phyloP scores from a whole-genome alignment of 2,888 invertebrate species.

The Blera fallax region DNA sequence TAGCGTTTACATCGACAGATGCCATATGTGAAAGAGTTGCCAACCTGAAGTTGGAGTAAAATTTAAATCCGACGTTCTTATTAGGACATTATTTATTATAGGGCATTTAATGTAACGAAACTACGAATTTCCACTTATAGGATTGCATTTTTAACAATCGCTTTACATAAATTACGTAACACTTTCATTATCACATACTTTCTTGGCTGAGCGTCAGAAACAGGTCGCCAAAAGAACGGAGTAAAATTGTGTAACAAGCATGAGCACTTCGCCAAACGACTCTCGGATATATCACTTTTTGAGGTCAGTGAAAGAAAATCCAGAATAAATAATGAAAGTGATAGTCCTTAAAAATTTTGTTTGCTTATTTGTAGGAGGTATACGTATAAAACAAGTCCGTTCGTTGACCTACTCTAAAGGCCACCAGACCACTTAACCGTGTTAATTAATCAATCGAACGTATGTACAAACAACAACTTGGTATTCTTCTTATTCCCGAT shows the following conservation, averaged over 20 bases:
- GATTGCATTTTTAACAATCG: no score
- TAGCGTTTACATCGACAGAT: no score
- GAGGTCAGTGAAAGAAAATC: constrained; percentile 8
- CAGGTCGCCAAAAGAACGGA: not conserved
- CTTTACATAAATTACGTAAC: not conserved
- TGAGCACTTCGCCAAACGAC: not conserved
- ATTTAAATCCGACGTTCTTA: no score
- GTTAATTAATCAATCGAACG: not conserved
- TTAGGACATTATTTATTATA: no score
- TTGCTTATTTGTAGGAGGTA: not conserved
- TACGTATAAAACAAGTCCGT: not conserved
- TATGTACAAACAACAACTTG: not conserved
- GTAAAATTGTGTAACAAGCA: not conserved
- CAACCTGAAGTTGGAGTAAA: no score
- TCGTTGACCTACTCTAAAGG: constrained; percentile 6
- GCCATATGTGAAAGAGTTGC: no score
- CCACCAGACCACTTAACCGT: not conserved
- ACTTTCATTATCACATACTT: no score
- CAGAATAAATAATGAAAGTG: not conserved
- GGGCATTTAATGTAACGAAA: no score
- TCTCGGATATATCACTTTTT: not conserved
- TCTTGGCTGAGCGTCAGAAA: not conserved
- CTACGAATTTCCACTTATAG: no score
- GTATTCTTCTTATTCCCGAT: not conserved
- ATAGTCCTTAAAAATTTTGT: no score